Percentiles rank a stretch among this genome's conserved stretches.
Conservation (phyloP, 1,140 invertebrate genomes). For the Drosophila bipectinata region DNA sequence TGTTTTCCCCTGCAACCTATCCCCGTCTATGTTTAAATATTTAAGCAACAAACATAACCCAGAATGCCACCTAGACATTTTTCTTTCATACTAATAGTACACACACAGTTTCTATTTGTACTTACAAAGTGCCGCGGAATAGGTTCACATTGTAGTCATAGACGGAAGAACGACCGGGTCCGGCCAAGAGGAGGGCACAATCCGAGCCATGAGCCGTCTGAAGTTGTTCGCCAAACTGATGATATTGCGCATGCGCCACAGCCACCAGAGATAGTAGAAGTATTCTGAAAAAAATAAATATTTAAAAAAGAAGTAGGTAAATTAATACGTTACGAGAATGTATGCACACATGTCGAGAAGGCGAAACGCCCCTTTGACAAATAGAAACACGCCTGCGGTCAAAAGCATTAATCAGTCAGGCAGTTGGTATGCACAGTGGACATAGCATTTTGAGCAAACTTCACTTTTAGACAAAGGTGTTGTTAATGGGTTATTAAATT, state of each 20-base stretch:
- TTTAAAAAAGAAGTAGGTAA: conserved; percentile 22
- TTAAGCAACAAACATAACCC: conserved; percentile 55
- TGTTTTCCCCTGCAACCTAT: conserved; percentile 26
- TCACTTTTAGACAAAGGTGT: not conserved
- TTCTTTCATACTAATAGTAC: conserved; percentile 16
- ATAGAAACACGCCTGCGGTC: conserved; percentile 45
- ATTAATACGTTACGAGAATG: conserved; percentile 33
- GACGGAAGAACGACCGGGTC: conserved; percentile 89
- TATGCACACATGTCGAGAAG: conserved; percentile 10
- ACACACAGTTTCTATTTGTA: conserved; percentile 73
- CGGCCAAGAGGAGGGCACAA: conserved; percentile 90
- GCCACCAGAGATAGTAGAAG: conserved; percentile 48
- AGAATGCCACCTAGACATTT: conserved; percentile 44
- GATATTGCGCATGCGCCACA: conserved; percentile 64
- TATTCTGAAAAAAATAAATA: conserved; percentile 66
- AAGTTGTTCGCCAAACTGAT: conserved; percentile 74
- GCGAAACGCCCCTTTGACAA: conserved; percentile 48
- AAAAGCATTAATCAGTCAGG: conserved; percentile 43
- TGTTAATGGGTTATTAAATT: not conserved
- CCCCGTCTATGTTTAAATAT: conserved; percentile 52
- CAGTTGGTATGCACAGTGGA: not conserved
- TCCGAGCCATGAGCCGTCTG: conserved; percentile 84
- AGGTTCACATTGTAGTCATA: conserved; percentile 93
- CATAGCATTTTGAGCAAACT: not conserved
- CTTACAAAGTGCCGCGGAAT: conserved; percentile 89